Conservation (phyloP, 2,113 vertebrate genomes). For the Hydrochoerus hydrochaeris region DNA sequence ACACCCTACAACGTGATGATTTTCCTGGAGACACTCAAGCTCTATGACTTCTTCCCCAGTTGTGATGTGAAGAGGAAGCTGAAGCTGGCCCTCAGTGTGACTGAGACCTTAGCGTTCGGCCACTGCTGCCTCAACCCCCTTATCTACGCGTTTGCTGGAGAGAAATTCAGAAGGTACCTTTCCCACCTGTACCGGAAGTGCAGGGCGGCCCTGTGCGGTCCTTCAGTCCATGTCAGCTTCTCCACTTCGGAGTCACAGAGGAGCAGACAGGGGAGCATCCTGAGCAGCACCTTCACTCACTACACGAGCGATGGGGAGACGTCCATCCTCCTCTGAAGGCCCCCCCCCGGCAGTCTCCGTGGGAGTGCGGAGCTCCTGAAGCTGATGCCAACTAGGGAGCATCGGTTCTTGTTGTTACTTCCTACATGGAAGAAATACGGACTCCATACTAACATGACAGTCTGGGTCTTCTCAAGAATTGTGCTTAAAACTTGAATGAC, state of each 20-base stretch:
- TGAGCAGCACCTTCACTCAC: conserved; percentile 80
- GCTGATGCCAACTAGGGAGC: neutral
- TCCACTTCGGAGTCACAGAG: conserved; percentile 3
- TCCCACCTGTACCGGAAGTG: conserved; percentile 76
- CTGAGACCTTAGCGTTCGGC: conserved; percentile 89
- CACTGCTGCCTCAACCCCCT: conserved; percentile 96
- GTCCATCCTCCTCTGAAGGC: conserved; percentile 73
- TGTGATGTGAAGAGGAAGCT: conserved; percentile 77
- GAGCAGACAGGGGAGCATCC: conserved; percentile 68
- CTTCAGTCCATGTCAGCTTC: conserved; percentile 49
- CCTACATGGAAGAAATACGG: neutral
- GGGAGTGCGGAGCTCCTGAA: neutral
- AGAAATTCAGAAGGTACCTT: conserved; percentile 93
- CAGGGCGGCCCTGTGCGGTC: conserved; percentile 78
- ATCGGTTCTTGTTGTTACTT: neutral
- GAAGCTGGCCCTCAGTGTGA: conserved; percentile 79
- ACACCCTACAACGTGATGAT: conserved; percentile 91
- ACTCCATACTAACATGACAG: neutral
- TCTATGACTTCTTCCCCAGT: conserved; percentile 75
- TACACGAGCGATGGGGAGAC: conserved; percentile 81
- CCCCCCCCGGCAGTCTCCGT: neutral
- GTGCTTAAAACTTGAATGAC: neutral
- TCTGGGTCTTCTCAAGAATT: neutral
- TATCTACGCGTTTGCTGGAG: conserved; percentile 94
- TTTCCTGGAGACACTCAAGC: conserved; percentile 89